phyloP scores from a whole-genome alignment of 2,113 vertebrate species.

The Eolophus roseicapilla region DNA sequence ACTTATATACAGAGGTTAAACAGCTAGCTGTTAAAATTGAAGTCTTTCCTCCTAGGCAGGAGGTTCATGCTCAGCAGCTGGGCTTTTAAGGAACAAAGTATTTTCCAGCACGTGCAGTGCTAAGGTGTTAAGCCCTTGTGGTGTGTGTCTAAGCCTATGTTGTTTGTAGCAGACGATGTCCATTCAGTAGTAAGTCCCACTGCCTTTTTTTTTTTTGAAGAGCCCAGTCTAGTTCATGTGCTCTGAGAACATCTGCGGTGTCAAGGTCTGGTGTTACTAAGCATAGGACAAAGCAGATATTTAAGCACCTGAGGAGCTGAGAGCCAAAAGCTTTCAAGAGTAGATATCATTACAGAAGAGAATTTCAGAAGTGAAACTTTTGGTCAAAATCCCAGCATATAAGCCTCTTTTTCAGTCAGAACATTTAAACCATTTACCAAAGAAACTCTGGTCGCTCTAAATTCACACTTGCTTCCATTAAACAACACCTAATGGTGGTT shows the following conservation, averaged over 20 bases:
- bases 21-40: not conserved
- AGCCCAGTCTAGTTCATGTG: not conserved
- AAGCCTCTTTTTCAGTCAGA: not conserved
- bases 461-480: not conserved
- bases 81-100: not conserved
- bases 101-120: not conserved
- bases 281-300: not conserved
- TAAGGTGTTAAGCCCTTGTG: not conserved
- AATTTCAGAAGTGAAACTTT: not conserved
- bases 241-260: not conserved
- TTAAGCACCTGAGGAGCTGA: not conserved
- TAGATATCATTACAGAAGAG: not conserved
- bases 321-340: not conserved
- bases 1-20: not conserved
- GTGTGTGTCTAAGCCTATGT: not conserved
- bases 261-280: not conserved
- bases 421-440: not conserved
- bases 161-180: not conserved
- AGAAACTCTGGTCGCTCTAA: not conserved
- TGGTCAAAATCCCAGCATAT: not conserved
- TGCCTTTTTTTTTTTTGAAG: accelerated
- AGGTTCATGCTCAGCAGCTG: not conserved
- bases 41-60: not conserved
- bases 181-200: accelerated
- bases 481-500: accelerated